Evolutionary conservation across 2,797 vertebrate species (phyloP), one percentile per base, ranked within the genome.

Genomic region (Sphenodon punctatus): DNA sequence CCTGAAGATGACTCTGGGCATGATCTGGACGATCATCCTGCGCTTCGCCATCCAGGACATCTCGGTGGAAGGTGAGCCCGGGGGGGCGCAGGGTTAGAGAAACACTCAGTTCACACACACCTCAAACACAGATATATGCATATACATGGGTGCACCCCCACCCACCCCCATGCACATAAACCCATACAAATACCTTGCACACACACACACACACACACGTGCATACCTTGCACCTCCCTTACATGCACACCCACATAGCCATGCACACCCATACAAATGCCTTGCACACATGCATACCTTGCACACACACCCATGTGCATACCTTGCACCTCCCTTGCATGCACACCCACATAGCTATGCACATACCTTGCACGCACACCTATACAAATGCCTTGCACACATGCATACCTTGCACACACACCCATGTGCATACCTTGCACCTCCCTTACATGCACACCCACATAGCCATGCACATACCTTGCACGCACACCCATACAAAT

Each of bases 21-120:
- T 98, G 97, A 98, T 98, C 94, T 98, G 98, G 98, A 98, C 98
- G 91, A 98, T 98, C 96, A 98, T 98, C 80, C 96, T 98, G 45
- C 97, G 97, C 71, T 98, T 98, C 5, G 98, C 97, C 89, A 98
- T 98, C 94, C 98, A 98, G 94, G 98, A 98, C 93, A 98, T 98
- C 92, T 98, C 97, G 34, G 98, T 98, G 80, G 97, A 98, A 94
- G 97, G 98, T 98, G 63, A 88, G 95, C 58, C 2, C n/a, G 25
- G 27, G 49, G 36, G 15, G n/a, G n/a, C n/a, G n/a, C n/a, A n/a
- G n/a, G n/a, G n/a, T n/a, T n/a, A n/a, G n/a, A n/a, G n/a, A n/a
- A n/a, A n/a, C n/a, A n/a, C n/a, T n/a, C n/a, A 19, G 59, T 34
- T 32, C 13, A 23, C 36, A 19, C 36, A 25, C 39, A 23, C 43